Conservation (phyloP, 2,888 invertebrate genomes). For the Limnephilus lunatus region DNA sequence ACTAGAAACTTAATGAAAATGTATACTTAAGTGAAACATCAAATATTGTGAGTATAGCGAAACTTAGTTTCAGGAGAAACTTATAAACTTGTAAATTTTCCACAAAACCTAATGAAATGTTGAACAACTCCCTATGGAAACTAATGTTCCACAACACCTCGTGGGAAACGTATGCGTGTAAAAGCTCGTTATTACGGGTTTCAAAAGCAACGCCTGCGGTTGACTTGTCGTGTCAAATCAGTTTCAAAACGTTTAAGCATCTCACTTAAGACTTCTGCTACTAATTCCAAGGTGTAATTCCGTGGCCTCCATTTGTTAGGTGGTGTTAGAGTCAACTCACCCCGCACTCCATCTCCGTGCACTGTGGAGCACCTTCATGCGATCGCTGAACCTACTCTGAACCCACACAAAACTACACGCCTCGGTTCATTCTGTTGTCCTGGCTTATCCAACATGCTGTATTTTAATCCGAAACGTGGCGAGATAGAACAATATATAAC, state of each 20-base stretch:
- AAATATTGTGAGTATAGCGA: background rate
- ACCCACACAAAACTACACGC: background rate
- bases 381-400: background rate
- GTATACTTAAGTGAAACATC: background rate
- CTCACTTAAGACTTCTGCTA: conserved; percentile 16
- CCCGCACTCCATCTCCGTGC: background rate
- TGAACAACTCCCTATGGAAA: background rate
- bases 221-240: conserved; percentile 13
- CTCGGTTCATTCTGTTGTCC: conserved; percentile 3
- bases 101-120: background rate
- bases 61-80: background rate
- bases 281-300: conserved; percentile 48
- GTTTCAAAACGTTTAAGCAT: conserved; percentile 18
- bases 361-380: background rate
- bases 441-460: conserved; percentile 28
- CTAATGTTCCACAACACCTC: background rate
- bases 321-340: conserved; percentile 3
- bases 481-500: background rate
- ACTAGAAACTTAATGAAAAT: background rate
- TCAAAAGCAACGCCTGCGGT: conserved; percentile 17
- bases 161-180: background rate
- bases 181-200: background rate
- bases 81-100: background rate
- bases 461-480: conserved; percentile 28
- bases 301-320: conserved; percentile 9